Conservation (phyloP, 2,113 vertebrate genomes). For the Octodon degus region DNA sequence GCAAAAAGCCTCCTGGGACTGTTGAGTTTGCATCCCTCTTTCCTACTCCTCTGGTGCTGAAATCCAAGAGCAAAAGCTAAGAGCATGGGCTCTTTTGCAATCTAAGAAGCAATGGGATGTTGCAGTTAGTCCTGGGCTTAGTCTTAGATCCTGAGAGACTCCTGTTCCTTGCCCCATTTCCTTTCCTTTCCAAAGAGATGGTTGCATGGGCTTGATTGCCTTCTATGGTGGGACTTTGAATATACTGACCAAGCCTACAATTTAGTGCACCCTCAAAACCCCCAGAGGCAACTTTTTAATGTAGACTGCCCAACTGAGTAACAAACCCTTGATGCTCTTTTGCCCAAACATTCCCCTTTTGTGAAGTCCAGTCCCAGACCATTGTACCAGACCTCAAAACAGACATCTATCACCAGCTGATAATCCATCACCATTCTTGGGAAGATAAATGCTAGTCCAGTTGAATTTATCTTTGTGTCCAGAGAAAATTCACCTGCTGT, state of each 20-base stretch:
- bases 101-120: background rate
- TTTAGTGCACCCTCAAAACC: background rate
- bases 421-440: background rate
- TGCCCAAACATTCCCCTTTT: background rate
- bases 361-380: background rate
- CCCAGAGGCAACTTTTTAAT: background rate
- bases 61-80: background rate
- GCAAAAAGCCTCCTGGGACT: background rate
- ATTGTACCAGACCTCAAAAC: background rate
- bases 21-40: background rate
- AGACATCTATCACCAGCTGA: background rate
- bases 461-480: background rate
- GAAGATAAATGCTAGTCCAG: background rate
- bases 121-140: background rate
- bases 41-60: background rate
- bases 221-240: background rate
- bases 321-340: background rate
- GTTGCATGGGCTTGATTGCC: background rate
- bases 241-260: background rate
- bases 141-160: background rate
- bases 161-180: background rate
- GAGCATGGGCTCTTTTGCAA: background rate
- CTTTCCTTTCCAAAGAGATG: background rate
- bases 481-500: background rate
- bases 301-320: background rate